phyloP scores from a whole-genome alignment of 2,888 invertebrate species.

The Myopa testacea region DNA sequence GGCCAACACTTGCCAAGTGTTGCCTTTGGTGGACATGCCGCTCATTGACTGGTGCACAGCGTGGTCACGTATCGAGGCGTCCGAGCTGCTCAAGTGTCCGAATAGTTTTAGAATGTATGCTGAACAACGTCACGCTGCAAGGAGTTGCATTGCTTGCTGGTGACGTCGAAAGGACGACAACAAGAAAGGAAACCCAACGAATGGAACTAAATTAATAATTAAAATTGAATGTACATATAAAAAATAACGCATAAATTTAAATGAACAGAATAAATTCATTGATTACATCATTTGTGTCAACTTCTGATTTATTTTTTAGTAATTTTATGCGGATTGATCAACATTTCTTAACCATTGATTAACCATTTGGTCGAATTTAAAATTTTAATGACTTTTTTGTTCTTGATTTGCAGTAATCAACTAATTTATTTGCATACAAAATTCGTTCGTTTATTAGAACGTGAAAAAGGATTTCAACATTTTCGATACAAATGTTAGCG shows the following conservation, averaged over 20 bases:
- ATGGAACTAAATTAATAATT: too few relatives aligned
- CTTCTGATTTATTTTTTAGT: neutral
- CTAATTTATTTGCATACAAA: too few relatives aligned
- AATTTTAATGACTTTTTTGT: too few relatives aligned
- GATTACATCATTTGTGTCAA: neutral
- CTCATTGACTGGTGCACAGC: neutral
- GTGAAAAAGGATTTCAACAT: too few relatives aligned
- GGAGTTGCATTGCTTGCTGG: neutral
- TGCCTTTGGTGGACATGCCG: conserved; percentile 1
- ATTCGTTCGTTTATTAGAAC: too few relatives aligned
- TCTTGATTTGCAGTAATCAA: too few relatives aligned
- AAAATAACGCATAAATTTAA: neutral
- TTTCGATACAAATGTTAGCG: too few relatives aligned
- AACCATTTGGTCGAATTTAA: neutral
- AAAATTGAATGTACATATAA: too few relatives aligned
- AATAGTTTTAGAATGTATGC: neutral
- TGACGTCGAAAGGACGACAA: neutral
- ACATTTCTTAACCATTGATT: neutral
- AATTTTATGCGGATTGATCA: neutral
- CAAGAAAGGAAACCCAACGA: too few relatives aligned
- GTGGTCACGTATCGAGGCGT: conserved; percentile 22
- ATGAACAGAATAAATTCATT: neutral
- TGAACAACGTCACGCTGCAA: neutral
- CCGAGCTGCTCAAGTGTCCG: neutral
- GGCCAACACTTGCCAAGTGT: neutral